These are phyloP conservation scores for Urocolius indicus DNA, from an alignment of 2,113 vertebrate species.

Conservation along the genomic window DNA sequence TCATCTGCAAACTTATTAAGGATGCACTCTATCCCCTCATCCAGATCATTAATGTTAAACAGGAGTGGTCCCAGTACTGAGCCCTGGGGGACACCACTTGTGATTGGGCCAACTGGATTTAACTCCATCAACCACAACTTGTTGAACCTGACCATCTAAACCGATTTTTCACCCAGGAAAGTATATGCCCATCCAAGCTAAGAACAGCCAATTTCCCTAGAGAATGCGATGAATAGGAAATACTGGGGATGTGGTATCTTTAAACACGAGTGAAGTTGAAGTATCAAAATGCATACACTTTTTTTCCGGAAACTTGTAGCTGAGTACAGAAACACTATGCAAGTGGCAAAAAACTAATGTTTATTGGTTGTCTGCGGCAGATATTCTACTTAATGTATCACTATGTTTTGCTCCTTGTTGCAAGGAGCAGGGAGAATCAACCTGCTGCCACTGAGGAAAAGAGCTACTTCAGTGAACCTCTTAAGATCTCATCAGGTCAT, in stretches of 20 bases:
- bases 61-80: no score
- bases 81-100: no score
- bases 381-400: fast-evolving
- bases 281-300: fast-evolving
- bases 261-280: not conserved
- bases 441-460: fast-evolving
- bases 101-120: no score
- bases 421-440: not conserved
- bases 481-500: not conserved
- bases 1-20: no score
- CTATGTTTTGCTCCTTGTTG: not conserved
- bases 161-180: no score
- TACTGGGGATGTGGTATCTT: not conserved
- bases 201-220: no score
- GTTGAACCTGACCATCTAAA: no score
- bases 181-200: no score
- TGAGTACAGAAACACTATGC: fast-evolving
- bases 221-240: not conserved
- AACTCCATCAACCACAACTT: no score
- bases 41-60: no score
- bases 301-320: not conserved
- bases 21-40: no score
- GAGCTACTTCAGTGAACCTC: not conserved
- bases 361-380: not conserved
- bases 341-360: not conserved